A percentile compares a stretch with the other conserved stretches of the same genome.
phyloP scores from a whole-genome alignment of 1,140 invertebrate species.

The Anoplophora glabripennis region DNA sequence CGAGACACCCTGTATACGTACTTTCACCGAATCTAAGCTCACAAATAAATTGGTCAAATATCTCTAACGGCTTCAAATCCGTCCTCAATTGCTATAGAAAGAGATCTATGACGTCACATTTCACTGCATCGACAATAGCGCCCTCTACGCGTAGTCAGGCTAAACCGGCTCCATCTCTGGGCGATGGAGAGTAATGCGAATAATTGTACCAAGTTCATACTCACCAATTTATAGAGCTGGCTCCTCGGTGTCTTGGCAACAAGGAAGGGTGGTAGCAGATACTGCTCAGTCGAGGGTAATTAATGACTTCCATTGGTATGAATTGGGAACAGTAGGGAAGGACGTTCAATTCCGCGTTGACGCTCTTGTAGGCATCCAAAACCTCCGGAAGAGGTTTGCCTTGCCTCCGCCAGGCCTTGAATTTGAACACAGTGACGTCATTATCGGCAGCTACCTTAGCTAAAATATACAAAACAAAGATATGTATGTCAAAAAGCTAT shows the following conservation, averaged over 20 bases:
- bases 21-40: too few species aligned
- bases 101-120: too few species aligned
- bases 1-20: too few species aligned
- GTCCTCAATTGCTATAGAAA: too few species aligned
- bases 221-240: constrained; percentile 93
- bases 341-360: constrained; percentile 90
- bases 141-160: too few species aligned
- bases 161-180: too few species aligned
- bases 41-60: too few species aligned
- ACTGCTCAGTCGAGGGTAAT: constrained; percentile 75
- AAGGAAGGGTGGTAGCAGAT: constrained; percentile 97
- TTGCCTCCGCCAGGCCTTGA: constrained; percentile 85
- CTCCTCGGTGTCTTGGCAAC: constrained; percentile 87
- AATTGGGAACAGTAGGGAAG: constrained; percentile 96
- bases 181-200: neutral
- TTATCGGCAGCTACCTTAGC: constrained; percentile 74
- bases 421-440: constrained; percentile 86
- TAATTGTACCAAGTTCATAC: constrained; percentile 18
- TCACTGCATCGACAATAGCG: too few species aligned
- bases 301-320: constrained; percentile 96
- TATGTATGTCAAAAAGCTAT: neutral
- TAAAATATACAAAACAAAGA: constrained; percentile 46
- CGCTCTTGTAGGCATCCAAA: constrained; percentile 77
- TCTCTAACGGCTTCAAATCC: too few species aligned
- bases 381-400: constrained; percentile 79